Base-by-base conservation (phyloP, 2,113 vertebrate genomes). In the Illadopsis cleaveri region DNA sequence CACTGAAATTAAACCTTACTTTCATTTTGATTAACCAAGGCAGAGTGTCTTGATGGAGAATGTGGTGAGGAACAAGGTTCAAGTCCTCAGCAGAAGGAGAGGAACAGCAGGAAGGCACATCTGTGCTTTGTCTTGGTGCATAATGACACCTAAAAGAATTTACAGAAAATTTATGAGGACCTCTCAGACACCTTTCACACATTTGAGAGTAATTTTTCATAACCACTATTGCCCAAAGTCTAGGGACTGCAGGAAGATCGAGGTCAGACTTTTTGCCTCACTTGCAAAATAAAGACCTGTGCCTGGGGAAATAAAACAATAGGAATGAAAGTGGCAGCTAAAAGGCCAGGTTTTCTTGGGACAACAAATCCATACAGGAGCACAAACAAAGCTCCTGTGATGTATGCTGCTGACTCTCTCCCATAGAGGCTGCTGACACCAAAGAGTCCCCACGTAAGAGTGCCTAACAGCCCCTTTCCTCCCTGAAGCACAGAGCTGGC, bases 351-450 rank as follows among this genome's bases (percentile, higher is more conserved):
- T 68, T 82, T 89, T 64, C 72, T 40, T 50, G 31, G 51, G 80
- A 78, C 30, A 62, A 53, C 40, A 96, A 80, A 94, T 72, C 56
- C 17, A 10, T 87, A 60, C 76, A 85, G 86, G 71, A 96, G 82
- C 94, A 92, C 66, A 94, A 35, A 47, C 44, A 69, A 79, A 66
- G 71, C 58, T 82, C 35, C 73, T 62, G 56, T 95, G 82, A 87
- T 71, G 75, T 75, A 30, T 60, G 35, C 56, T 66, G 27, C 54
- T 51, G 58, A 38, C 27, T 72, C 5, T 27, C 18, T 68, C 44
- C 23, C 27, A 1, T 37, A 72, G 82, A 40, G 77, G 47, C 33
- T 82, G 53, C 77, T 68, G 90, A 94, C 90, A 87, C 69, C 42
- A 95, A 86, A 90, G 75, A 12, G 35, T 70, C 42, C 56, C 24